Evolutionary conservation across 2,113 vertebrate species (phyloP), one percentile per base, ranked within the genome.

Genomic region (Amia ocellicauda): DNA sequence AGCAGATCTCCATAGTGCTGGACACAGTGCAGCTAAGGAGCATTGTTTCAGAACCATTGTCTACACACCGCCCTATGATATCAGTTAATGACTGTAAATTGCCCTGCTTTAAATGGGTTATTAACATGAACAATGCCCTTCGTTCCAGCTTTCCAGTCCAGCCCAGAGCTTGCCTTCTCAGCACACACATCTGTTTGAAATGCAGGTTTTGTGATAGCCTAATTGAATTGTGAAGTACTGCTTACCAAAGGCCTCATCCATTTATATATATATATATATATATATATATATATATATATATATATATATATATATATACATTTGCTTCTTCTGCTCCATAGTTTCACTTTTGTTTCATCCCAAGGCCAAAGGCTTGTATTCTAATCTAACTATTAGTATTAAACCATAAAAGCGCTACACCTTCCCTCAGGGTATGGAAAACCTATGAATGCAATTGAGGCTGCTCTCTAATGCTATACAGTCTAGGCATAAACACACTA

Each of bases 11-110:
- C 13, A 47, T 14, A 47, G 43, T 47, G 43, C 43, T 47, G 4
- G 13, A n/a, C 43, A 77, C 61, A 66, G 72, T 75, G 78, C 81
- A 76, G 81, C 80, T 23, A 73, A 86, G 75, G 80, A 69, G 70
- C 75, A 91, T 93, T 96, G 90, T 94, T 92, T 77, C 0, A 66
- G 86, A 80, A 82, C 72, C 84, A 93, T 95, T 97, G 91, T 94
- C 89, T 91, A 86, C 80, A 90, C 89, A 92, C 89, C 74, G 82
- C 81, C 91, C 87, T 89, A 83, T 93, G 85, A 89, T 89, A 90
- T 88, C 91, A 93, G 91, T 95, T 95, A 95, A 95, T 95, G 88
- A 93, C 86, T 89, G 86, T 93, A 95, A 95, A 94, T 94, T 94
- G 90, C 80, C 80, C 88, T 81, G 88, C 73, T 83, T 78, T 62